Base-by-base conservation (phyloP, 2,888 invertebrate genomes). In the Drosophila testacea region DNA sequence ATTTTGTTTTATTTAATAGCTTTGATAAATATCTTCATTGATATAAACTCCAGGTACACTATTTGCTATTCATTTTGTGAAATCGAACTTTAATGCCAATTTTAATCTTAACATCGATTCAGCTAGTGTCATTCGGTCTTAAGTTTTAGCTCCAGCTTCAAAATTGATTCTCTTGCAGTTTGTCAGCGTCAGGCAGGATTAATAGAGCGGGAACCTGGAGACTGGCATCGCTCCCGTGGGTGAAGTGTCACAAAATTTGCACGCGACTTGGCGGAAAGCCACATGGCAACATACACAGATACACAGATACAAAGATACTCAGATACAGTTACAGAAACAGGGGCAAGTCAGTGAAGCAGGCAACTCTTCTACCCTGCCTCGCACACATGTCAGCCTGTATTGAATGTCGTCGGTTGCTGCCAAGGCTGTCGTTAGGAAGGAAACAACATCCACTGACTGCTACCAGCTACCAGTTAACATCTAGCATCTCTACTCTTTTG, bases 191-290 rank as follows among this genome's bases (percentile, higher is more conserved):
- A 68, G 68, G 50, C 48, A 69, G 81, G 86, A 81, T 86, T 88
- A 85, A 81, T 88, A 76, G 80, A 73, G 81, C 79, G 65, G 68
- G 67, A 52, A 65, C 54, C 54, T 55, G 65, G 10, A 57, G 60
- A 62, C 71, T 72, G 68, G 64, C 76, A 79, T 16, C 73, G 74
- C 66, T 88, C 89, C 88, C 86, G 82, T 83, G 89, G 83, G 88
- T 82, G 86, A 88, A 79, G 79, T 88, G 88, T 88, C 88, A 88
- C 78, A 84, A 79, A 84, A 83, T 83, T 87, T 76, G 77, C 81
- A 84, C 88, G 88, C 88, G 77, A 79, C 75, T 79, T 79, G 83
- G 80, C 78, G 83, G 65, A 73, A 83, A 72, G 78, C 83, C 83
- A 77, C 88, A 85, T 72, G 70, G 75, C 73, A 73, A 67, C 57